These are phyloP conservation scores for Varroa destructor DNA, from an alignment of 1,140 invertebrate genomes.

Conservation along the genomic window DNA sequence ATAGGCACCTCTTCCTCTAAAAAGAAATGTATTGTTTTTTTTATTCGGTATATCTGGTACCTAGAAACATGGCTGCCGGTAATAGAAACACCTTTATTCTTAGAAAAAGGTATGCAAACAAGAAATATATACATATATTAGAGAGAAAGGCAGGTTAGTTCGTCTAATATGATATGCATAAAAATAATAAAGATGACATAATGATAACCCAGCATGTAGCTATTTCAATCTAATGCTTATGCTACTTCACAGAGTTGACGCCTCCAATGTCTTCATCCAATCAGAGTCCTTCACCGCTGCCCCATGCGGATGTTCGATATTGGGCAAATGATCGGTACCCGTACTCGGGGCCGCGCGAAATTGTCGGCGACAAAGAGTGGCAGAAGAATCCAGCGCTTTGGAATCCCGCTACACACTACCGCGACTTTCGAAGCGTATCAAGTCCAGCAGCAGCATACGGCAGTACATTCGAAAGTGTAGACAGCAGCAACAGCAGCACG, in stretches of 20 bases:
- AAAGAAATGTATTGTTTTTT: too few species aligned
- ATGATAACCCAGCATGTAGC: too few species aligned
- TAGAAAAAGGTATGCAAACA: too few species aligned
- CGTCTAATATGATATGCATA: too few species aligned
- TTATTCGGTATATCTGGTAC: too few species aligned
- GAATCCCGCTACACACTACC: neutral
- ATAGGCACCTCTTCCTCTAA: too few species aligned
- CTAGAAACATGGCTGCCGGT: too few species aligned
- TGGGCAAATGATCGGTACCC: neutral
- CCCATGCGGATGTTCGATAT: constrained; percentile 1
- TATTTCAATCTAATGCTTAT: too few species aligned
- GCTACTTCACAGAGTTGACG: constrained; percentile 7
- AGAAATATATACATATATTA: too few species aligned
- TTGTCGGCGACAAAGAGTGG: constrained; percentile 21
- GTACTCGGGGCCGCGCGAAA: neutral
- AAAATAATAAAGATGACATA: too few species aligned
- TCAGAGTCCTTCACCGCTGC: constrained; percentile 17
- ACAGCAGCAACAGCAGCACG: neutral
- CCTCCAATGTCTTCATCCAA: constrained; percentile 18
- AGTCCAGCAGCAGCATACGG: constrained; percentile 25
- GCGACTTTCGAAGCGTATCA: neutral
- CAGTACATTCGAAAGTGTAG: constrained; percentile 15
- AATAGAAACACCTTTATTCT: too few species aligned
- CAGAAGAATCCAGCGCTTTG: neutral
- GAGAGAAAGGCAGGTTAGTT: too few species aligned